These are phyloP conservation scores for Pipistrellus kuhlii DNA, from an alignment of 2,797 vertebrate species.

Conservation along the genomic window DNA sequence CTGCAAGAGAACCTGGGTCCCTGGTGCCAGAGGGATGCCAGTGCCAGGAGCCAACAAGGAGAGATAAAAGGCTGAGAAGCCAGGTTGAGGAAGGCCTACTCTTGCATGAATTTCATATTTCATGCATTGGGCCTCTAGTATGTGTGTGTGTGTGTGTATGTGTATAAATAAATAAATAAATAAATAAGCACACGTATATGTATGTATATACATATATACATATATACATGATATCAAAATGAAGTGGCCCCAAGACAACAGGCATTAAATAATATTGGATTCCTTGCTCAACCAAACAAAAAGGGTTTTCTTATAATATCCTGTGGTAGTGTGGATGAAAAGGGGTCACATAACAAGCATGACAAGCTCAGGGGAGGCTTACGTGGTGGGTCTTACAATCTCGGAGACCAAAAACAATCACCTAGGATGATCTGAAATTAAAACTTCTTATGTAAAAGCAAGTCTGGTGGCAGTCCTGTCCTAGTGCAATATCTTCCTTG, in stretches of 20 bases:
- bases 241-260: not conserved
- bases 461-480: not conserved
- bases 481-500: not conserved
- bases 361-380: not conserved
- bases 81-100: too few species aligned
- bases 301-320: not conserved
- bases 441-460: not conserved
- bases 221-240: not conserved
- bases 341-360: not conserved
- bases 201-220: too few species aligned
- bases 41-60: too few species aligned
- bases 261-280: not conserved
- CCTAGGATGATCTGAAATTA: not conserved
- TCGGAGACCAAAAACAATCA: not conserved
- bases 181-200: too few species aligned
- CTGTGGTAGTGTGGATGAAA: not conserved
- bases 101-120: too few species aligned
- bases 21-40: too few species aligned
- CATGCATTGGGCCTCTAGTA: too few species aligned
- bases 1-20: too few species aligned
- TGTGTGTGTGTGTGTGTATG: too few species aligned
- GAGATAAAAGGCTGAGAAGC: too few species aligned
- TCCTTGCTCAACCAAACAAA: not conserved
- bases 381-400: not conserved
- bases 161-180: too few species aligned